These are phyloP conservation scores for Oscheius sp. DNA, from an alignment of 2,888 invertebrate species.

Conservation along the genomic window DNA sequence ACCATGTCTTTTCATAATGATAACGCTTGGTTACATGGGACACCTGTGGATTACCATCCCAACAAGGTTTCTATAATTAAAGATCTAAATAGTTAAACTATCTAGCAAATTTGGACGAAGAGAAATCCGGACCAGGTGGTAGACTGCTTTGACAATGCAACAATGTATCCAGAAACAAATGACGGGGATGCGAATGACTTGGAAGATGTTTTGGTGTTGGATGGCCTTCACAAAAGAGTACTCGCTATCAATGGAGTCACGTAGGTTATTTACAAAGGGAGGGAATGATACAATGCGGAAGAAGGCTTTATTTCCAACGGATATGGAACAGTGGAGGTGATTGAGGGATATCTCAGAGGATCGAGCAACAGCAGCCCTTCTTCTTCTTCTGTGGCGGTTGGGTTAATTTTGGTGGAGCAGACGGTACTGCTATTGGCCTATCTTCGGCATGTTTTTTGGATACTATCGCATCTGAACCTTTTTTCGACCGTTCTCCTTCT, in stretches of 20 bases:
- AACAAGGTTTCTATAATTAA: too few relatives aligned
- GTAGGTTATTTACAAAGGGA: conserved; percentile 32
- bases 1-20: conserved; percentile 53
- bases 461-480: too few relatives aligned
- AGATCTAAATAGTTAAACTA: not conserved
- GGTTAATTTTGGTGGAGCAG: too few relatives aligned
- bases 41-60: conserved; percentile 56
- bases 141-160: conserved; percentile 35
- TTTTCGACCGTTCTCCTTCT: too few relatives aligned
- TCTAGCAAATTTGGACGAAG: conserved; percentile 46
- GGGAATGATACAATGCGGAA: not conserved
- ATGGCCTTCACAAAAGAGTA: conserved; percentile 57
- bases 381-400: too few relatives aligned
- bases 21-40: conserved; percentile 37
- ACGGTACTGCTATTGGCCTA: too few relatives aligned
- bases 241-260: conserved; percentile 55
- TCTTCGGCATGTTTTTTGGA: too few relatives aligned
- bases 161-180: conserved; percentile 34
- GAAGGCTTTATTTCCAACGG: too few relatives aligned
- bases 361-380: too few relatives aligned
- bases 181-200: conserved; percentile 35
- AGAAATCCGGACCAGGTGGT: conserved; percentile 51
- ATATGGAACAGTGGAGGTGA: too few relatives aligned
- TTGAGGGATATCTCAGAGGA: too few relatives aligned
- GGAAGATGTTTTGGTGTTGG: conserved; percentile 47